Evolutionary conservation across 2,888 invertebrate genomes (phyloP).

Genomic region (Creontiades dilutus): DNA sequence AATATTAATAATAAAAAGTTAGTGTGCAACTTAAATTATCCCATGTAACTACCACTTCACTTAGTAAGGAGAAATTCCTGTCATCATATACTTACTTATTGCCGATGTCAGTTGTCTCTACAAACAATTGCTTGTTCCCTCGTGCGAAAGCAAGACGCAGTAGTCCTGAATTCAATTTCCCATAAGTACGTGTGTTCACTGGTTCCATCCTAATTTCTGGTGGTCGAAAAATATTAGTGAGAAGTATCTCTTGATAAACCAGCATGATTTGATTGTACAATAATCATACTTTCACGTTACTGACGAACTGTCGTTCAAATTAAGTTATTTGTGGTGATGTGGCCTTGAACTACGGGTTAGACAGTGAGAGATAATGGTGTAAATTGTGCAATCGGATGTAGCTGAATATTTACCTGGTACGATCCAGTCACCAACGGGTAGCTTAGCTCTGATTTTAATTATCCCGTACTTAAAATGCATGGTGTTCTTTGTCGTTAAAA

Average conservation of each 20-base stretch:
- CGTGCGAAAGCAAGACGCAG: background rate
- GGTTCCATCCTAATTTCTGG: conserved; percentile 3
- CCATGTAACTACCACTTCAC: no score
- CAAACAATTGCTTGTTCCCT: background rate
- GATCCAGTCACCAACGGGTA: conserved; percentile 89
- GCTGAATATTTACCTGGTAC: conserved; percentile 80
- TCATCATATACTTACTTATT: background rate
- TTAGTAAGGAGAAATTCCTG: no score
- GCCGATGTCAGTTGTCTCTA: background rate
- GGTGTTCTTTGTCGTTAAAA: conserved; percentile 82
- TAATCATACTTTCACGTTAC: no score
- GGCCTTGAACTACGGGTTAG: no score
- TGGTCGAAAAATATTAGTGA: background rate
- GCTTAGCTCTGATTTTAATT: conserved; percentile 84
- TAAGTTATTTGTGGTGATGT: no score
- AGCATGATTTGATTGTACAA: no score
- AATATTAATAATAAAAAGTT: no score
- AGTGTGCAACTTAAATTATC: no score
- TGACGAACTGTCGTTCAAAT: no score
- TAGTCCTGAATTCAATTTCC: background rate
- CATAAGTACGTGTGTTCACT: background rate
- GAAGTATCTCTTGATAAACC: no score
- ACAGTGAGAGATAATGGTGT: no score
- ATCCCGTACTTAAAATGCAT: conserved; percentile 86
- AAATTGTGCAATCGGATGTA: no score